Conservation (phyloP, 2,888 invertebrate genomes). For the Pandemis cinnamomeana region DNA sequence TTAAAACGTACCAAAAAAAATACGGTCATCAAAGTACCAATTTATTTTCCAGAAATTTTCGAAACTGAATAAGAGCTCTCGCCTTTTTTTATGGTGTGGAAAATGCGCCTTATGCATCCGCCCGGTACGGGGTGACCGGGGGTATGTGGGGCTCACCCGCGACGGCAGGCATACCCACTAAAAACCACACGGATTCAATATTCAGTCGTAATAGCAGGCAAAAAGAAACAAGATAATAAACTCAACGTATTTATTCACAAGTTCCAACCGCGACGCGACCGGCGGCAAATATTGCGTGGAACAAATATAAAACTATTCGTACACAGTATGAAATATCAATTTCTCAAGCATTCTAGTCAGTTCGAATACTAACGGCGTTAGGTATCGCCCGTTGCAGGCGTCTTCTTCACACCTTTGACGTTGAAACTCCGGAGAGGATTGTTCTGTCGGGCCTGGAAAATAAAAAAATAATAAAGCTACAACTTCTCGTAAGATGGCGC, state of each 20-base stretch:
- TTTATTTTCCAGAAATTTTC: too few relatives aligned
- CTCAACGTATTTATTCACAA: conserved; percentile 27
- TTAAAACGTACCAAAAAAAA: too few relatives aligned
- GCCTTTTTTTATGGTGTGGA: too few relatives aligned
- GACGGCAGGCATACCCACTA: too few relatives aligned
- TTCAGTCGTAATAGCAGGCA: too few relatives aligned
- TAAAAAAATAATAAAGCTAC: background rate
- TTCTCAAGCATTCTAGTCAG: background rate
- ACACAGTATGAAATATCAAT: background rate
- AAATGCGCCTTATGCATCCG: too few relatives aligned
- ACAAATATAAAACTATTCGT: conserved; percentile 11
- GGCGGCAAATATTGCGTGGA: background rate
- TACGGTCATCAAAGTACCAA: too few relatives aligned
- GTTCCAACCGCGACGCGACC: background rate
- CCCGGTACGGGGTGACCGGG: too few relatives aligned
- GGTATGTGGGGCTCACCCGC: too few relatives aligned
- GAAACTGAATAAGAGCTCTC: too few relatives aligned
- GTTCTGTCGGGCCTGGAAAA: conserved; percentile 85
- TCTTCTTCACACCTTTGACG: conserved; percentile 83
- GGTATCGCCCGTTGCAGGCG: conserved; percentile 56
- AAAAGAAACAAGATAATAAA: conserved; percentile 15
- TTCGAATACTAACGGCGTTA: conserved; percentile 50
- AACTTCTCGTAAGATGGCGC: too few relatives aligned
- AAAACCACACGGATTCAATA: too few relatives aligned
- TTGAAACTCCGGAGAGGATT: conserved; percentile 88